phyloP scores from a whole-genome alignment of 2,797 vertebrate species.

The Anableps anableps region DNA sequence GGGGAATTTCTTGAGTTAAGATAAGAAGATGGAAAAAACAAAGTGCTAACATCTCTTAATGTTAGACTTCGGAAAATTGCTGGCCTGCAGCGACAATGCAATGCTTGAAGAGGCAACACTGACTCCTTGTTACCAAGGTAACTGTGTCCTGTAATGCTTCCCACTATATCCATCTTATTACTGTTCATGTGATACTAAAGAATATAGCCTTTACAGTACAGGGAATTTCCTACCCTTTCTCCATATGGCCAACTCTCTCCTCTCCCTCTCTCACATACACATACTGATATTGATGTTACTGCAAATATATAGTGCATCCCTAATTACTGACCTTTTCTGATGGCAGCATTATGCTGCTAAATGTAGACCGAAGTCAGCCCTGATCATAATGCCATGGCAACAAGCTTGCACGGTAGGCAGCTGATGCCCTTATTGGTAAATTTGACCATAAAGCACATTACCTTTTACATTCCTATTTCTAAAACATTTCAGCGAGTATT shows the following conservation, averaged over 20 bases:
- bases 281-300: not conserved
- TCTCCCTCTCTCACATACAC: not conserved
- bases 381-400: not conserved
- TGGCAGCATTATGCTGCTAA: not conserved
- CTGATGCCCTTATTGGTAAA: not conserved
- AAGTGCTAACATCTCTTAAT: conserved; percentile 43
- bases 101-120: conserved; percentile 41
- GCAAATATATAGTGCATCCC: not conserved
- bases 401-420: not conserved
- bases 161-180: conserved; percentile 43
- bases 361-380: not conserved
- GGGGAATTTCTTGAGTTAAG: conserved; percentile 4
- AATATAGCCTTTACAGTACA: conserved; percentile 25
- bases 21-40: conserved; percentile 26
- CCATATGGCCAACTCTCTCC: not conserved
- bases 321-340: not conserved
- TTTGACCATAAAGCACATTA: not conserved
- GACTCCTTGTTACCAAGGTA: conserved; percentile 67
- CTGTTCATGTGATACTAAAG: conserved; percentile 22
- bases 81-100: conserved; percentile 44
- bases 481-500: not conserved
- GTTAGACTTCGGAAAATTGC: conserved; percentile 55
- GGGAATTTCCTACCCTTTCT: not conserved
- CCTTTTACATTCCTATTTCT: not conserved
- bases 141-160: conserved; percentile 57